A percentile compares a stretch with the other conserved stretches of the same genome.
Evolutionary conservation across 2,888 invertebrate species (phyloP).

Genomic region (Argynnis bischoffii): DNA sequence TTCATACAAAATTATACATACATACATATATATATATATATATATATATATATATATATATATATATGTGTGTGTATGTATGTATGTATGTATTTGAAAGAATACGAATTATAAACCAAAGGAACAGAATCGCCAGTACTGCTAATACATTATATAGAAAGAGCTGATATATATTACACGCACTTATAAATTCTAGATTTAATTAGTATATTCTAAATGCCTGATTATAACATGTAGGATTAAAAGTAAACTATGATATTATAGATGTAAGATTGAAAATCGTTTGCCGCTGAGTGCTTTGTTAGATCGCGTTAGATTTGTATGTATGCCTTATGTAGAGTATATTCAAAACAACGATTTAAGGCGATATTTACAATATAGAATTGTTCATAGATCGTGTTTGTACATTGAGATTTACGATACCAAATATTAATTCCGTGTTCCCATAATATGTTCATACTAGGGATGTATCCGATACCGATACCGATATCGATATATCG

Average conservation of each 20-base stretch:
- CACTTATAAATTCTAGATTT: neutral
- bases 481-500: no score
- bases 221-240: slow-evolving; percentile 3
- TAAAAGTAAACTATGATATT: neutral
- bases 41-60: no score
- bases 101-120: neutral
- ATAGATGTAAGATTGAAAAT: slow-evolving; percentile 8
- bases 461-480: no score
- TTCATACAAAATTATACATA: no score
- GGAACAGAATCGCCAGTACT: neutral
- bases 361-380: neutral
- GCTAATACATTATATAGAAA: neutral
- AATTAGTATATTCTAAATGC: neutral
- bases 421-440: no score
- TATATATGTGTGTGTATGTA: no score
- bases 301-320: slow-evolving; percentile 19
- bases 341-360: slow-evolving; percentile 15
- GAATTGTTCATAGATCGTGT: neutral
- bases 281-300: slow-evolving; percentile 29
- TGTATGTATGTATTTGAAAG: no score
- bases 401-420: no score
- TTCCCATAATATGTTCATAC: no score
- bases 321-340: slow-evolving; percentile 25
- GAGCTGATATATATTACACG: neutral
- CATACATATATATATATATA: no score